phyloP scores from a whole-genome alignment of 2,797 vertebrate species.

The Gymnoscopelus microlampas region DNA sequence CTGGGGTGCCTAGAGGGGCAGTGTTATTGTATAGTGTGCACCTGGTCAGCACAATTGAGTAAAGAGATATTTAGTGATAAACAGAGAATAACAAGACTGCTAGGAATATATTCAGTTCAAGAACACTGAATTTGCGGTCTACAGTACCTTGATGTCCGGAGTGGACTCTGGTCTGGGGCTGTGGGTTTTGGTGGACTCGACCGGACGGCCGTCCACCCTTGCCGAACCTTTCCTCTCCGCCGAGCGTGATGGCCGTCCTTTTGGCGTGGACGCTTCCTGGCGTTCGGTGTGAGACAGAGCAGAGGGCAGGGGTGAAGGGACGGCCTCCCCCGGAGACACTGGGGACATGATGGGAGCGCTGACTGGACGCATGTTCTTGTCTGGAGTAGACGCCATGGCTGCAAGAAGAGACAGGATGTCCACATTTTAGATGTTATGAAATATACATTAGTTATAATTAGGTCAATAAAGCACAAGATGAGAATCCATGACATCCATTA shows the following conservation, averaged over 20 bases:
- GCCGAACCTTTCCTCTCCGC: slow-evolving; percentile 75
- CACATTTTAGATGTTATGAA: not conserved
- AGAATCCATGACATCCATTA: not conserved
- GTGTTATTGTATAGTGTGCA: too few relatives aligned
- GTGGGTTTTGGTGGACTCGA: slow-evolving; percentile 73
- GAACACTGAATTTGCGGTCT: not conserved
- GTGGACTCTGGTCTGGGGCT: slow-evolving; percentile 70
- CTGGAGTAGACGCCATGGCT: slow-evolving; percentile 88
- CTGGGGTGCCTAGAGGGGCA: too few relatives aligned
- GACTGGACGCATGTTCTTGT: slow-evolving; percentile 90
- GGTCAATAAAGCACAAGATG: too few relatives aligned
- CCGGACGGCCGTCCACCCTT: slow-evolving; percentile 65
- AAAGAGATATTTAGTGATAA: not conserved
- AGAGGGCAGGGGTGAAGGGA: slow-evolving; percentile 54
- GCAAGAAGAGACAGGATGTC: slow-evolving; percentile 28
- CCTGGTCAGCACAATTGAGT: not conserved
- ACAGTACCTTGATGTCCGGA: slow-evolving; percentile 85
- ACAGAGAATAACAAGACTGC: not conserved
- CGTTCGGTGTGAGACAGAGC: slow-evolving; percentile 46
- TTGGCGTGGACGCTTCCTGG: slow-evolving; percentile 57
- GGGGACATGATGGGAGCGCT: slow-evolving; percentile 89
- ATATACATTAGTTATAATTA: not conserved
- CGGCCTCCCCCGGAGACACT: slow-evolving; percentile 68
- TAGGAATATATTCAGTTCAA: not conserved
- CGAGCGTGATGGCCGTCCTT: slow-evolving; percentile 42